Conservation (phyloP, 2,888 invertebrate genomes). For the Cheilosia impressa region DNA sequence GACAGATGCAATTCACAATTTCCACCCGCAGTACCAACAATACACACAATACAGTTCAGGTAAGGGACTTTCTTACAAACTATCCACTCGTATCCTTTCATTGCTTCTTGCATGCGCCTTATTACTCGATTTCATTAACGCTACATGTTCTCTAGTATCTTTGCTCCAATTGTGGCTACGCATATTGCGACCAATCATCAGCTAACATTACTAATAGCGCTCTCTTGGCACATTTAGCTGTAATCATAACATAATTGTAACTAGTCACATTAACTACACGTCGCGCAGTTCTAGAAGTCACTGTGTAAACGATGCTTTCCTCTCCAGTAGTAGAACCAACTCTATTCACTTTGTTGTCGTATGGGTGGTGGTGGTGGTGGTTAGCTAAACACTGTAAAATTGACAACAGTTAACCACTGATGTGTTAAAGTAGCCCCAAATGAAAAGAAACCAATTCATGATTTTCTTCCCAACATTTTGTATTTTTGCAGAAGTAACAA, state of each 20-base stretch:
- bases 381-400: conserved; percentile 53
- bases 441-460: conserved; percentile 49
- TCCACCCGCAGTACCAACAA: conserved; percentile 99
- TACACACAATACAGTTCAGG: conserved; percentile 98
- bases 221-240: conserved; percentile 16
- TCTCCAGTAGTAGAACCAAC: not conserved
- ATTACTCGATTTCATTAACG: conserved; percentile 41
- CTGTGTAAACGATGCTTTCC: conserved; percentile 34
- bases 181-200: conserved; percentile 3
- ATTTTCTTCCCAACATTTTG: conserved; percentile 71
- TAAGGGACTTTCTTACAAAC: conserved; percentile 84
- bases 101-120: conserved; percentile 75
- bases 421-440: conserved; percentile 40
- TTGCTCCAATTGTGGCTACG: conserved; percentile 52
- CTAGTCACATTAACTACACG: conserved; percentile 38
- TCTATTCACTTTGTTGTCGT: not conserved
- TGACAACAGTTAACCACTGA: conserved; percentile 13
- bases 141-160: conserved; percentile 33
- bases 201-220: conserved; percentile 20
- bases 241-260: conserved; percentile 8
- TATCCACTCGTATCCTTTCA: conserved; percentile 15
- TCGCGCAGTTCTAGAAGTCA: conserved; percentile 39
- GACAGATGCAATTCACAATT: conserved; percentile 99
- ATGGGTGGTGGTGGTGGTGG: conserved; percentile 41
- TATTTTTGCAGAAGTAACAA: conserved; percentile 94